phyloP scores from a whole-genome alignment of 2,113 vertebrate species.

The Nestor notabilis region DNA sequence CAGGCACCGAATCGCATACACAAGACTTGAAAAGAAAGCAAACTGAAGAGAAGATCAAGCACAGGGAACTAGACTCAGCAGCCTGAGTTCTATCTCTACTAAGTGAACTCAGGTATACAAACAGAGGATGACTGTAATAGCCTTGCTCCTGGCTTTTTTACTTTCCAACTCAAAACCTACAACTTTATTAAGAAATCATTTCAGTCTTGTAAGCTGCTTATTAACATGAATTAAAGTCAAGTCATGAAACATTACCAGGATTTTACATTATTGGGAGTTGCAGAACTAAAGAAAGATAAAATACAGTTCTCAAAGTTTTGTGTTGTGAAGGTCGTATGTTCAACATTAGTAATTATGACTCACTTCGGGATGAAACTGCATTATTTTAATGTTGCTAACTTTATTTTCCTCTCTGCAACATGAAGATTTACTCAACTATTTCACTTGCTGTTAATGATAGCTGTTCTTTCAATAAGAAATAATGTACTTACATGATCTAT shows the following conservation, averaged over 20 bases:
- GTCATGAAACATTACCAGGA: background rate
- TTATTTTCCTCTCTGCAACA: background rate
- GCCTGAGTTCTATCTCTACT: background rate
- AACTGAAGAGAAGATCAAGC: background rate
- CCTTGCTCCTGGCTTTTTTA: background rate
- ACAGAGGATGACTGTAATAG: background rate
- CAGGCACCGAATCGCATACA: background rate
- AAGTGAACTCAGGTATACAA: background rate
- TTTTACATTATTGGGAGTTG: background rate
- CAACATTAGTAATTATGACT: background rate
- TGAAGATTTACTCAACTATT: constrained; percentile 1
- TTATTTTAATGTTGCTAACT: background rate
- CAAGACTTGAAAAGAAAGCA: background rate
- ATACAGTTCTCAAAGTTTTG: background rate
- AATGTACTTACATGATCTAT: background rate
- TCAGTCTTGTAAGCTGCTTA: background rate
- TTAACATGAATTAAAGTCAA: background rate
- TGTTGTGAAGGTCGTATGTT: background rate
- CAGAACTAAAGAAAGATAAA: background rate
- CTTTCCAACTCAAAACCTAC: background rate
- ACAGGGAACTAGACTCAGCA: background rate
- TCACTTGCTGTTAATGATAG: background rate
- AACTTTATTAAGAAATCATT: background rate
- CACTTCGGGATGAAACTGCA: background rate
- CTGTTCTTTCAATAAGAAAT: constrained; percentile 9